phyloP scores from a whole-genome alignment of 2,888 invertebrate genomes.

The Apomyelois bistriatella region DNA sequence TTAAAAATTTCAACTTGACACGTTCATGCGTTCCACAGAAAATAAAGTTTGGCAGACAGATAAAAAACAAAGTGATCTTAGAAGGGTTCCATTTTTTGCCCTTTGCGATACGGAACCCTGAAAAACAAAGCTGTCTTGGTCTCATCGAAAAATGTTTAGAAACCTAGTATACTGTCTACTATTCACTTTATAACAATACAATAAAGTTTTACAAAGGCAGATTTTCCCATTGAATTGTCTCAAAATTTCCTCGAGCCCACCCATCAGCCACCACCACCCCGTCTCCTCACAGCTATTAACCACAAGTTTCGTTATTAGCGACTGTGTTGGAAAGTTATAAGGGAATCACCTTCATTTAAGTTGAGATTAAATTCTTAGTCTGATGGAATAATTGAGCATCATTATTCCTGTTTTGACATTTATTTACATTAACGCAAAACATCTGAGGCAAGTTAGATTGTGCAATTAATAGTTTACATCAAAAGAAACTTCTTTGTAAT shows the following conservation, averaged over 20 bases:
- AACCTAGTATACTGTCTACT: constrained; percentile 2
- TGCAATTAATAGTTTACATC: too few relatives aligned
- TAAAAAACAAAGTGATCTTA: too few relatives aligned
- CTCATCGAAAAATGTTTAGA: too few relatives aligned
- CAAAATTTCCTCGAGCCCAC: constrained; percentile 49
- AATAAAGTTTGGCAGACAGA: too few relatives aligned
- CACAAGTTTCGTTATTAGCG: constrained; percentile 76
- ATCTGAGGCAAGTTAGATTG: not conserved
- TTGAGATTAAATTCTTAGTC: constrained; percentile 71
- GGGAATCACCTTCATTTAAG: constrained; percentile 74
- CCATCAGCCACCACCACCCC: constrained; percentile 23
- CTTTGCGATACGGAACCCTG: too few relatives aligned
- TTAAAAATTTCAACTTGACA: too few relatives aligned
- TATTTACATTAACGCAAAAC: constrained; percentile 9
- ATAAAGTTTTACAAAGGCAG: constrained; percentile 67
- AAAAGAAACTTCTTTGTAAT: too few relatives aligned
- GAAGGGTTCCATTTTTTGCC: too few relatives aligned
- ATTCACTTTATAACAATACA: constrained; percentile 47
- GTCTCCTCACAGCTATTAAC: constrained; percentile 55
- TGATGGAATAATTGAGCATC: constrained; percentile 50
- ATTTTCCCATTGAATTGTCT: constrained; percentile 73
- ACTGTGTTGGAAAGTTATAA: constrained; percentile 71
- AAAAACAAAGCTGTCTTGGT: too few relatives aligned
- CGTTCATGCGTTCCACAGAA: too few relatives aligned
- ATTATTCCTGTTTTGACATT: constrained; percentile 27